These are phyloP conservation scores for Helostoma temminkii DNA, from an alignment of 2,797 vertebrate genomes.

Conservation along the genomic window DNA sequence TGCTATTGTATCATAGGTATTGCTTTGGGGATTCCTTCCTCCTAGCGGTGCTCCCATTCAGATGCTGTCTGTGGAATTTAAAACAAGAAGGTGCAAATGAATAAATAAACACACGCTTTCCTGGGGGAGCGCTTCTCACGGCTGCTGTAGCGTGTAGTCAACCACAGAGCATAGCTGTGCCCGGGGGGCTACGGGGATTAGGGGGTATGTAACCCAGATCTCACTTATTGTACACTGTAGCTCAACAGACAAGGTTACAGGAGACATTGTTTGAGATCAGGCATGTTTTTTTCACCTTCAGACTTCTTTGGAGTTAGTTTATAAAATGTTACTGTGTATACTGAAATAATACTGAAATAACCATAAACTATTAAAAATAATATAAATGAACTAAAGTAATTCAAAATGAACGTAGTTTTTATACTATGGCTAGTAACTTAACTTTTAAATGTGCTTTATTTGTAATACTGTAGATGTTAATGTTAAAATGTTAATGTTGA, in stretches of 20 bases:
- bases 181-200: slow-evolving; percentile 75
- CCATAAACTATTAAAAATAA: no score
- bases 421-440: neutral
- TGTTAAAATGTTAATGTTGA: no score
- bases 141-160: slow-evolving; percentile 79
- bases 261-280: slow-evolving; percentile 4
- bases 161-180: slow-evolving; percentile 77
- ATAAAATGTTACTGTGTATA: neutral
- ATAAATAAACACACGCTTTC: slow-evolving; percentile 84
- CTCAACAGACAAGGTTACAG: slow-evolving; percentile 55
- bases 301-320: neutral
- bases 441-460: neutral
- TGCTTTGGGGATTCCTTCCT: slow-evolving; percentile 76
- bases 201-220: slow-evolving; percentile 75
- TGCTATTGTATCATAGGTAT: slow-evolving; percentile 70
- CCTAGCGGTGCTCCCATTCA: slow-evolving; percentile 66
- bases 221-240: slow-evolving; percentile 60
- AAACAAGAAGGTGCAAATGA: slow-evolving; percentile 84
- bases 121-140: slow-evolving; percentile 82
- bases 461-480: neutral
- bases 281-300: slow-evolving; percentile 13
- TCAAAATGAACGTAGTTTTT: neutral
- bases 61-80: slow-evolving; percentile 75
- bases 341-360: no score
- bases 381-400: no score